These are phyloP conservation scores for Rhea americana DNA, from an alignment of 2,113 vertebrate species.

Conservation along the genomic window DNA sequence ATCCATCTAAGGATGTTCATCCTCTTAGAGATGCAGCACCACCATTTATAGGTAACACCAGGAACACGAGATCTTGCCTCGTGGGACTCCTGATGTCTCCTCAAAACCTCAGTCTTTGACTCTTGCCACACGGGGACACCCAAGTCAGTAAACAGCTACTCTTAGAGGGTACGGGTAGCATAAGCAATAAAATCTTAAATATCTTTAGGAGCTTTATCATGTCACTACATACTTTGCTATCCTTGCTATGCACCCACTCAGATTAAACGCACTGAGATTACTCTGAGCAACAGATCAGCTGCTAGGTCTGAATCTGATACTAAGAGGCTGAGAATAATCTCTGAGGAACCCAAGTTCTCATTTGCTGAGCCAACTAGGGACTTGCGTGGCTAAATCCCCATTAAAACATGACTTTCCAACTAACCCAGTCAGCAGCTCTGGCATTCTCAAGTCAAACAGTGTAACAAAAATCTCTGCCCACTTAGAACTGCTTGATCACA, in stretches of 20 bases:
- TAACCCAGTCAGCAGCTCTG: rapidly evolving
- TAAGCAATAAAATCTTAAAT: background rate
- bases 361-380: background rate
- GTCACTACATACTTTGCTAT: background rate
- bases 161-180: background rate
- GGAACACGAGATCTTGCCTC: background rate
- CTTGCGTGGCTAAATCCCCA: background rate
- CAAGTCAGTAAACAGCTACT: background rate
- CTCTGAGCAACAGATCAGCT: background rate
- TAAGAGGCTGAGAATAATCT: background rate
- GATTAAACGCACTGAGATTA: background rate
- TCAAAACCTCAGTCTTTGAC: background rate
- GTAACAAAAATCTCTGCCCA: background rate
- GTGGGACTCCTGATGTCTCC: background rate
- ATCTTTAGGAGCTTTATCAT: background rate
- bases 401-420: background rate
- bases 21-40: background rate
- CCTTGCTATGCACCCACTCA: background rate
- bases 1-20: background rate
- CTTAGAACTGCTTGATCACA: background rate
- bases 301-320: background rate
- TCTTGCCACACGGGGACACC: background rate
- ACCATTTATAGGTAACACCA: background rate
- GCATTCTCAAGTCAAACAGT: background rate
- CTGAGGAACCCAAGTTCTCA: background rate